Conservation (phyloP, 1,140 invertebrate genomes). For the Rhopalosiphum maidis region DNA sequence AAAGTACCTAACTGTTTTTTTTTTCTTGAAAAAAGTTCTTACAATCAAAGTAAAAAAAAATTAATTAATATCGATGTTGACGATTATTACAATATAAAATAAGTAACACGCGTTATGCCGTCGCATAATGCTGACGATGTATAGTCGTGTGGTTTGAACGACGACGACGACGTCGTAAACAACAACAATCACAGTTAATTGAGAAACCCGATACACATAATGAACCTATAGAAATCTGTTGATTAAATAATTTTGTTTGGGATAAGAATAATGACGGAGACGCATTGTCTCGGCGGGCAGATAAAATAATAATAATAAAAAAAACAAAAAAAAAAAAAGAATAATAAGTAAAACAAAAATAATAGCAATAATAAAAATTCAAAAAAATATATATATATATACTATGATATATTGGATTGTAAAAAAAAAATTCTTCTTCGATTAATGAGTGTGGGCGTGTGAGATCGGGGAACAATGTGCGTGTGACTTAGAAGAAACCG, state of each 20-base stretch:
- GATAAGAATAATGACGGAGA: background rate
- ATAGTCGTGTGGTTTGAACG: background rate
- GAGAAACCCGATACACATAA: constrained; percentile 53
- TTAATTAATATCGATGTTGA: constrained; percentile 40
- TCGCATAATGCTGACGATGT: constrained; percentile 26
- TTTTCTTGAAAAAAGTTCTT: constrained; percentile 21
- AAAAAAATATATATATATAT: background rate
- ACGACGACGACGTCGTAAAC: background rate
- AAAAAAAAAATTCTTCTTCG: background rate
- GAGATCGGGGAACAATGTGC: constrained; percentile 37
- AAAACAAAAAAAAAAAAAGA: background rate
- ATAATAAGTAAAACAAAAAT: background rate
- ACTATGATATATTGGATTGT: background rate
- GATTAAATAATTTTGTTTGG: constrained; percentile 11
- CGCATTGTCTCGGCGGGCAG: background rate
- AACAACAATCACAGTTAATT: constrained; percentile 46
- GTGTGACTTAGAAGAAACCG: constrained; percentile 78
- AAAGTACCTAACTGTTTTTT: constrained; percentile 4
- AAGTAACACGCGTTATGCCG: background rate
- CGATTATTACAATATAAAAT: constrained; percentile 16
- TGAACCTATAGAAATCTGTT: constrained; percentile 40
- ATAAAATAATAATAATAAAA: background rate
- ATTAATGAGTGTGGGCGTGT: background rate
- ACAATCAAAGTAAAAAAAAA: constrained; percentile 22
- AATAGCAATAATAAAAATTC: background rate